A percentile compares a stretch with the other conserved stretches of the same genome.
Conservation (phyloP, 1,140 invertebrate species). For the Hycleus phaleratus region DNA sequence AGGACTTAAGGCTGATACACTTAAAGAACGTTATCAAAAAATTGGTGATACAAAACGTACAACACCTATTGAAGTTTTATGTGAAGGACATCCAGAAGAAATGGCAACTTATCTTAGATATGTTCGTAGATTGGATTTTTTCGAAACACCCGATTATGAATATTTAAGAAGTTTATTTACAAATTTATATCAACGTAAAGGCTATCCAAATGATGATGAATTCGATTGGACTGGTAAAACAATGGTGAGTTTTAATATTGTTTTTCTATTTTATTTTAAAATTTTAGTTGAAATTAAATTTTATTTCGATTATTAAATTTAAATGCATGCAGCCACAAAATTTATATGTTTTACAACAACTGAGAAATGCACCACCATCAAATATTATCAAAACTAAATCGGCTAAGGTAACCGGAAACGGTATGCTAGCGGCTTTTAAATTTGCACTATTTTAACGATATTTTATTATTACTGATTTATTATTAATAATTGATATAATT, state of each 20-base stretch:
- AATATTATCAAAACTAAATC: slow-evolving; percentile 77
- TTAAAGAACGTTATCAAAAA: slow-evolving; percentile 99
- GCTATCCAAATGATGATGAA: slow-evolving; percentile 89
- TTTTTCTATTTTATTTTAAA: not conserved
- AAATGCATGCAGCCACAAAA: slow-evolving; percentile 53
- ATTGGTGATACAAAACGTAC: slow-evolving; percentile 98
- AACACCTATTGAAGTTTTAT: slow-evolving; percentile 94
- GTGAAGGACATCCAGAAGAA: slow-evolving; percentile 96
- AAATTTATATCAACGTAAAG: slow-evolving; percentile 88
- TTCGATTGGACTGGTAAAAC: slow-evolving; percentile 98
- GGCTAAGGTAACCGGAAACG: slow-evolving; percentile 58
- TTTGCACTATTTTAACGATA: not conserved
- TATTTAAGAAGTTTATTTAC: slow-evolving; percentile 93
- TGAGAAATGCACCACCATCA: slow-evolving; percentile 74
- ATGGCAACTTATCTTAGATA: slow-evolving; percentile 97
- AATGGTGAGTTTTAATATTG: slow-evolving; percentile 55
- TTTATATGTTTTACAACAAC: slow-evolving; percentile 64
- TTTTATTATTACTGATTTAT: not conserved
- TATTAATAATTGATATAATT: slow-evolving; percentile 19
- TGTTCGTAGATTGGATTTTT: slow-evolving; percentile 96
- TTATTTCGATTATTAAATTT: slow-evolving; percentile 1
- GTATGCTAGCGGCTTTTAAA: not conserved
- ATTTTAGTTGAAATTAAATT: not conserved
- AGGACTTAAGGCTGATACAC: slow-evolving; percentile 97
- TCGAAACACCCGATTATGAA: slow-evolving; percentile 99